Base-by-base conservation (phyloP, 2,113 vertebrate genomes). In the Silurus meridionalis region DNA sequence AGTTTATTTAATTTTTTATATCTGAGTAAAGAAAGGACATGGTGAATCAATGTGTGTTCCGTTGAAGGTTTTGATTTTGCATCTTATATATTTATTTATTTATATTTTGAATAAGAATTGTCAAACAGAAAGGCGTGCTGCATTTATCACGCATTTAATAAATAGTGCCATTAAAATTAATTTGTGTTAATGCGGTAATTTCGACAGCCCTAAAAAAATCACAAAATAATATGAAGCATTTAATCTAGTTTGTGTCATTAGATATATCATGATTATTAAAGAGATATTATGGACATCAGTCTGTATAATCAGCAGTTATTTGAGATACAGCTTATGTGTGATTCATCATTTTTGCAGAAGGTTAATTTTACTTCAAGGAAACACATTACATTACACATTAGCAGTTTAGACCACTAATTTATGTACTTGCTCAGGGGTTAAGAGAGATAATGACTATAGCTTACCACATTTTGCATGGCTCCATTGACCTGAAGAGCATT, bases 381-480 rank as follows among this genome's bases (percentile, higher is more conserved):
- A 52, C 9, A 21, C 21, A 53, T 53, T 23, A 3, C 50, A 25
- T 28, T 50, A 74, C 15, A 48, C 7, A 48, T 46, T 17, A 46
- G 37, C 10, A 74, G 8, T 74, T 3, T 53, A 77, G n/a, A 53
- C 23, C 21, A 77, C 52, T 57, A 28, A 57, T 78, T 79, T 8
- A 37, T 79, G 25, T 58, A 1, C 6, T 5, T n/a, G 77, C 15
- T 79, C 0, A 48, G 60, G 8, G 8, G 1, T 11, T 60, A 80
- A 46, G 1, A 5, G 5, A 48, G 25, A 9, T 46, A 19, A 60
- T 55, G 61, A 23, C 61, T 13, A 13, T 23, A 46, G 57, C 93
- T 94, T 64, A 96, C 95, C 77, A 46, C 85, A 55, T 67, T 87
- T 81, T 87, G 89, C 67, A 74, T 37, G 15, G 84, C 75, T 46